Evolutionary conservation across 2,888 invertebrate genomes (phyloP).

Genomic region (Callyntrura guangdongensis): DNA sequence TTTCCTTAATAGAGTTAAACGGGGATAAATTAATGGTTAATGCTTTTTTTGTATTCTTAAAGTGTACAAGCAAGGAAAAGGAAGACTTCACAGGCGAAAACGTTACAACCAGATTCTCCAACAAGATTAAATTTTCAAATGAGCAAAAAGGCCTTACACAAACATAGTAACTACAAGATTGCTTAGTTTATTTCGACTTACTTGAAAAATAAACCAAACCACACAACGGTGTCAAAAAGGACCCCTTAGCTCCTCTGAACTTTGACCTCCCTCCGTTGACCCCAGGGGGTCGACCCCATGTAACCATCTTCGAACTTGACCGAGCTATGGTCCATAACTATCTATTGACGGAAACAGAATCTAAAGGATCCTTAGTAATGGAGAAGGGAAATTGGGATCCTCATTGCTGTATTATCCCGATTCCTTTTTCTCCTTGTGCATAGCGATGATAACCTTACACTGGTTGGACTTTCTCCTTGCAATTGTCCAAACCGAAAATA

Average conservation of each 20-base stretch:
- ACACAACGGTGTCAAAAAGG: too few species aligned
- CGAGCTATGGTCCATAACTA: too few species aligned
- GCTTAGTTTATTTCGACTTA: constrained; percentile 68
- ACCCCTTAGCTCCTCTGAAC: too few species aligned
- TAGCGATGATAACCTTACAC: constrained; percentile 84
- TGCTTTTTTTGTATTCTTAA: background rate
- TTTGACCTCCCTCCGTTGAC: too few species aligned
- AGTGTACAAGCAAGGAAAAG: background rate
- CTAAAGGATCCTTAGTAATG: too few species aligned
- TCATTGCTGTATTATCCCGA: constrained; percentile 84
- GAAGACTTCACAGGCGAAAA: constrained; percentile 6
- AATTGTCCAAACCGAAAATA: constrained; percentile 54
- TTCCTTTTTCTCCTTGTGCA: constrained; percentile 85
- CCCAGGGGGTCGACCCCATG: too few species aligned
- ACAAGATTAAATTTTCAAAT: constrained; percentile 37
- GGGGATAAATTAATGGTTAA: background rate
- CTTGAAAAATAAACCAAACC: constrained; percentile 83
- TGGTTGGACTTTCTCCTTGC: constrained; percentile 84
- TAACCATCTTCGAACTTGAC: too few species aligned
- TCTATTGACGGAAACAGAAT: too few species aligned
- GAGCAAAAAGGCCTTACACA: background rate
- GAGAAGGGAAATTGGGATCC: constrained; percentile 83
- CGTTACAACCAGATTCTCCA: background rate
- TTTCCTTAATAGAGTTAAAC: constrained; percentile 45
- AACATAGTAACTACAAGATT: background rate